Evolutionary conservation across 1,140 invertebrate genomes (phyloP).

Genomic region (Lasaia peninsularis): DNA sequence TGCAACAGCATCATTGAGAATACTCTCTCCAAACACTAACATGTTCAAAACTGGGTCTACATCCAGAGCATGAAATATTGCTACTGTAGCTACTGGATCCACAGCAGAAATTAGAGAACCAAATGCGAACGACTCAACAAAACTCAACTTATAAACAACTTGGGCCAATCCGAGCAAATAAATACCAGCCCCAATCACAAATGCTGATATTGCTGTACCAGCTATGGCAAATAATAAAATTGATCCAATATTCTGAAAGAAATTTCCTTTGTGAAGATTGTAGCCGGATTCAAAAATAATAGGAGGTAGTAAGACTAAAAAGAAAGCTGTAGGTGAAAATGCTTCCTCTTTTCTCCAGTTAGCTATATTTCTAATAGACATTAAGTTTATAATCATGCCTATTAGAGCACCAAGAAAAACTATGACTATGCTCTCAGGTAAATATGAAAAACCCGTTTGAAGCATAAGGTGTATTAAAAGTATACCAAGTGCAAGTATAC

Average conservation of each 20-base stretch:
- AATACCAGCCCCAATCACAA: slow-evolving; percentile 95
- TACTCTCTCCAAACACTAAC: slow-evolving; percentile 99
- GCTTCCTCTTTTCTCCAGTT: slow-evolving; percentile 98
- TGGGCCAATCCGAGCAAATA: slow-evolving; percentile 94
- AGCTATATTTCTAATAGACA: slow-evolving; percentile 92
- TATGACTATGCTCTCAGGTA: slow-evolving; percentile 98
- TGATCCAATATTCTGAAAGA: slow-evolving; percentile 98
- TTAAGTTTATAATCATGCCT: slow-evolving; percentile 92
- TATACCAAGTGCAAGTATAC: slow-evolving; percentile 94
- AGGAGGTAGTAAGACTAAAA: slow-evolving; percentile 96
- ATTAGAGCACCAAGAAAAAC: slow-evolving; percentile 96
- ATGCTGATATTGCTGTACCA: slow-evolving; percentile 96
- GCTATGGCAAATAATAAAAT: slow-evolving; percentile 97
- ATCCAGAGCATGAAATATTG: slow-evolving; percentile 98
- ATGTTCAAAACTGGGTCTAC: slow-evolving; percentile 97
- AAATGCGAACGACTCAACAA: slow-evolving; percentile 99
- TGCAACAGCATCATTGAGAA: slow-evolving; percentile 98
- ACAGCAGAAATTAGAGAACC: slow-evolving; percentile 99
- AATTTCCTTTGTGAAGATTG: slow-evolving; percentile 99
- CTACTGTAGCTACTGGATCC: slow-evolving; percentile 98
- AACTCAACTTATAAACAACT: slow-evolving; percentile 93
- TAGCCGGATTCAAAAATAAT: slow-evolving; percentile 99
- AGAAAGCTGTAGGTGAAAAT: slow-evolving; percentile 98
- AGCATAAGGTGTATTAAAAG: slow-evolving; percentile 96
- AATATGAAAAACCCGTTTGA: slow-evolving; percentile 96